These are phyloP conservation scores for Phalanger gymnotis DNA, from an alignment of 2,797 vertebrate genomes.

Conservation along the genomic window DNA sequence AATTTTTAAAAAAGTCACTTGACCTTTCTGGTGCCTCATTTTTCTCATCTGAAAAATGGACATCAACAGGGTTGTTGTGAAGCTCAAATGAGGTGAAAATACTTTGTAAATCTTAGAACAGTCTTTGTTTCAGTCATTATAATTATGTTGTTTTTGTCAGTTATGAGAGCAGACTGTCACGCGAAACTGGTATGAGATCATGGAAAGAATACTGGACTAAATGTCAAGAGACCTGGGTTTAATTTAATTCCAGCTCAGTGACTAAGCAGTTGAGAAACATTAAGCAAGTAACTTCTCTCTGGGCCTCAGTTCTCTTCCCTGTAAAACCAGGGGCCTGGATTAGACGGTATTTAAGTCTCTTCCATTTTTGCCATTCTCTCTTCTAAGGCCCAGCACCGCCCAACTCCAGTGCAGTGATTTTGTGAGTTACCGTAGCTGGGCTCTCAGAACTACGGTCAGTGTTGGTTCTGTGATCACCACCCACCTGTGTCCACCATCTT, in stretches of 20 bases:
- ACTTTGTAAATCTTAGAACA: not conserved
- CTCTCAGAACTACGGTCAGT: not conserved
- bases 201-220: not conserved
- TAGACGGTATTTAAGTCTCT: not conserved
- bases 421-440: not conserved
- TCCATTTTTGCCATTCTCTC: not conserved
- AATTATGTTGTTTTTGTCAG: not conserved
- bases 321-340: not conserved
- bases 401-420: not conserved
- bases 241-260: not conserved
- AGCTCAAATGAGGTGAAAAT: not conserved
- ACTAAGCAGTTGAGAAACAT: not conserved
- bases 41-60: not conserved
- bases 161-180: not conserved
- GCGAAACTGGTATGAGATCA: not conserved
- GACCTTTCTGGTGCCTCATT: constrained; percentile 13
- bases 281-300: not conserved
- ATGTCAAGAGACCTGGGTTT: not conserved
- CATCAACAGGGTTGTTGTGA: not conserved
- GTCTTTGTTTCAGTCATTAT: not conserved
- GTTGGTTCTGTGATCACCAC: not conserved
- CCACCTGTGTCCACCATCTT: not conserved
- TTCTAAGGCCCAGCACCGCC: not conserved
- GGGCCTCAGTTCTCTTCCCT: not conserved
- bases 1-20: not conserved